Evolutionary conservation across 2,797 vertebrate genomes (phyloP).

Genomic region (Acipenser ruthenus): DNA sequence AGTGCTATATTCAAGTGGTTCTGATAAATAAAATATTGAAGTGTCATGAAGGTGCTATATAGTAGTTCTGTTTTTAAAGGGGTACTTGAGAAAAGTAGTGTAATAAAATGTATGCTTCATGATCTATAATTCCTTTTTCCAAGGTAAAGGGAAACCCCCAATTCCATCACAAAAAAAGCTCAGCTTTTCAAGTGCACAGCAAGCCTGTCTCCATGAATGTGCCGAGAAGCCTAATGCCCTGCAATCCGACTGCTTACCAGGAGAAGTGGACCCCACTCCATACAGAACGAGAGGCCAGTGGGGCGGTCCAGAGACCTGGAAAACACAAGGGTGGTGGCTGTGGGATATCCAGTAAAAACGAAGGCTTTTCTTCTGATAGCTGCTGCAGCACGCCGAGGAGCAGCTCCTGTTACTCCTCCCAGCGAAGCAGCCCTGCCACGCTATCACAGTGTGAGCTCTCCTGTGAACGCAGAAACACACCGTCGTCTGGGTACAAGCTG

Average conservation of each 20-base stretch:
- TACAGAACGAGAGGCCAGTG: constrained; percentile 25
- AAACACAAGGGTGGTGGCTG: constrained; percentile 15
- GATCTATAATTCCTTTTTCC: constrained; percentile 14
- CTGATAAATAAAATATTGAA: no score
- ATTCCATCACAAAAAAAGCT: constrained; percentile 44
- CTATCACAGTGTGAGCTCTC: background rate
- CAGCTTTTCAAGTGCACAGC: constrained; percentile 53
- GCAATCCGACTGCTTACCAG: constrained; percentile 20
- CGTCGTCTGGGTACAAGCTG: constrained; percentile 29
- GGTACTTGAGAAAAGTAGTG: no score
- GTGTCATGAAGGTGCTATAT: no score
- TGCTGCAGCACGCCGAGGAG: constrained; percentile 42
- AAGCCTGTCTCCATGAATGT: constrained; percentile 28
- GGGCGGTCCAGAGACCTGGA: constrained; percentile 34
- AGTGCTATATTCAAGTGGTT: no score
- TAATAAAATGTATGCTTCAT: constrained; percentile 2
- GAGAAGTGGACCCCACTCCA: constrained; percentile 21
- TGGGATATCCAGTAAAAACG: constrained; percentile 6
- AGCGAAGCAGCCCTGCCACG: constrained; percentile 33
- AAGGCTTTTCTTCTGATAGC: constrained; percentile 35
- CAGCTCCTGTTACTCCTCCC: constrained; percentile 50
- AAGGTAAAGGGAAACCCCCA: constrained; percentile 53
- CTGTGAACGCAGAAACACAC: constrained; percentile 13
- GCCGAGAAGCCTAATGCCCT: constrained; percentile 31
- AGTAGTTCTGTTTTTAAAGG: no score